Evolutionary conservation across 2,113 vertebrate species (phyloP).

Genomic region (Trochalopteron elliotii): DNA sequence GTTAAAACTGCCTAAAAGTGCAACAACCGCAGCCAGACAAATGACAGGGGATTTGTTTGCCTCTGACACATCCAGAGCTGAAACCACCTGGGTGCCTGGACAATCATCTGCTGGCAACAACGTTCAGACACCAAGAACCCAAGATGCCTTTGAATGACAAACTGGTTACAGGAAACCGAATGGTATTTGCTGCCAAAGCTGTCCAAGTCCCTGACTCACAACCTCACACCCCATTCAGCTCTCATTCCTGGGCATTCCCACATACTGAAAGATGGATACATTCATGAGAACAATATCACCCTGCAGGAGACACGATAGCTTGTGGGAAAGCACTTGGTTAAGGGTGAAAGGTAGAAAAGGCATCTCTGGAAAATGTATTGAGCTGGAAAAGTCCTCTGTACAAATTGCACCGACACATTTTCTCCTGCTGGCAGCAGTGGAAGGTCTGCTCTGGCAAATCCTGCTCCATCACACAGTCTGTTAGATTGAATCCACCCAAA

Average conservation of each 20-base stretch:
- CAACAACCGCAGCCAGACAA: not conserved
- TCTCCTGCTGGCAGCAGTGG: not conserved
- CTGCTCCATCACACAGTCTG: not conserved
- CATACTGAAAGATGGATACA: not conserved
- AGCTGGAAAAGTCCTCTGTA: not conserved
- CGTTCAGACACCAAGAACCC: not conserved
- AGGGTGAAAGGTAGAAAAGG: not conserved
- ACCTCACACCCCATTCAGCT: not conserved
- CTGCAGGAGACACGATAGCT: not conserved
- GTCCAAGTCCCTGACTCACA: not conserved
- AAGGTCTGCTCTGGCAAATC: not conserved
- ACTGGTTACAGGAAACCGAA: not conserved
- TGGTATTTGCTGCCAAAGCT: not conserved
- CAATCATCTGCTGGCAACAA: not conserved
- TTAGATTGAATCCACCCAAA: not conserved
- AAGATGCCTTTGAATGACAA: not conserved
- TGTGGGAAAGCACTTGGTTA: not conserved
- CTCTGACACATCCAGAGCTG: not conserved
- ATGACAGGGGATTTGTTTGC: not conserved
- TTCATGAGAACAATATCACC: not conserved
- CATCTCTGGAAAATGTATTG: not conserved
- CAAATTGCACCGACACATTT: not conserved
- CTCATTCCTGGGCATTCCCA: slow-evolving; percentile 1
- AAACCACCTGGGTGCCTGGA: slow-evolving; percentile 3
- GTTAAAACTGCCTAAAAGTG: not conserved